Evolutionary conservation across 1,140 invertebrate species (phyloP), one percentile per base, ranked within the genome.

Genomic region (Amyelois transitella): DNA sequence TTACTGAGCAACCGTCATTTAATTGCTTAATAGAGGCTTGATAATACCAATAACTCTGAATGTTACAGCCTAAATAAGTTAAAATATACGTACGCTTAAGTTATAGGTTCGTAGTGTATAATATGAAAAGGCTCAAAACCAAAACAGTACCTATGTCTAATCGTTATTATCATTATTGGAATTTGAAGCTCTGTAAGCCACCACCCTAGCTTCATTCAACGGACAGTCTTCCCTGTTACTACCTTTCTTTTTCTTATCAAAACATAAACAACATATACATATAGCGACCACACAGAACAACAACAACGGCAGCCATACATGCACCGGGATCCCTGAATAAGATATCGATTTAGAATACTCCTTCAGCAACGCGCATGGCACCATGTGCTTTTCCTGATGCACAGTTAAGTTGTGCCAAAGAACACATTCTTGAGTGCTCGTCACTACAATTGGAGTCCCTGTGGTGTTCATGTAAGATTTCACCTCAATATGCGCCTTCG

Each of bases 311-410:
- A 87, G 50, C 84, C 84, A 87, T 18, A 84, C 70, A 53, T 87
- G 85, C 3, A 82, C 79, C 0, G 80, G 84, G 6, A 85, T 55
- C 1, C 84, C 80, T 0, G 75, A 65, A 17, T 79, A 72, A 45
- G 75, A 81, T 77, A 87, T 78, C 3, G 80, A 85, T 25, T 81
- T 74, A 7, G 84, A 70, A 49, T 87, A 87, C 22, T 78, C 59
- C 43, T 77, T 75, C 52, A 87, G 62, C 53, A 87, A 57, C 7
- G 78, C 67, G 59, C 84, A 87, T 2, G 80, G 75, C 18, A 87
- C 60, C 1, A 64, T 48, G 18, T 75, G 72, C 21, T 58, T 75
- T 44, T 81, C 69, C 19, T 70, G 72, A n/a, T 57, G 57, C 20
- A 62, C 47, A 0, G 75, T 77, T 7, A 64, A 57, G 51, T 87